Conservation (phyloP, 1,140 invertebrate species). For the Liolophura sinensis region DNA sequence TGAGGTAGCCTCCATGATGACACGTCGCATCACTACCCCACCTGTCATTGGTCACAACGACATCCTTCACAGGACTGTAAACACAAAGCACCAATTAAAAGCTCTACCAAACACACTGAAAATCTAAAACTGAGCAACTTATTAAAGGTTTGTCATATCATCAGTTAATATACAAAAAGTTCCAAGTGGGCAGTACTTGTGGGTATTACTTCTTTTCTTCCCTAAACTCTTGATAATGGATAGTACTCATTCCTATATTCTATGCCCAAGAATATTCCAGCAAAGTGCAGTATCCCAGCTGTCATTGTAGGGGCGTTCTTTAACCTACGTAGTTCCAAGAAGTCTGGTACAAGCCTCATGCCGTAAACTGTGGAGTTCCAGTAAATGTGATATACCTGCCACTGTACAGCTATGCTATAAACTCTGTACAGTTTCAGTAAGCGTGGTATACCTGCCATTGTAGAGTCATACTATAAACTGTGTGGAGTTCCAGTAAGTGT, state of each 20-base stretch:
- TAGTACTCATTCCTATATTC: background rate
- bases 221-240: background rate
- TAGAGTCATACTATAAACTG: too few relatives aligned
- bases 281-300: too few relatives aligned
- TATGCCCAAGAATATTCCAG: too few relatives aligned
- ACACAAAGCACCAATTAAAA: background rate
- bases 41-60: conserved; percentile 85
- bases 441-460: too few relatives aligned
- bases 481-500: too few relatives aligned
- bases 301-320: too few relatives aligned
- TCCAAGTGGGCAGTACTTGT: background rate
- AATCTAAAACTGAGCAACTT: background rate
- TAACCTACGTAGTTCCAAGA: too few relatives aligned
- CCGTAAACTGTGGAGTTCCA: too few relatives aligned
- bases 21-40: conserved; percentile 81
- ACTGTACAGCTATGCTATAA: too few relatives aligned
- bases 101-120: background rate
- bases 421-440: too few relatives aligned
- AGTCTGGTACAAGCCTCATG: too few relatives aligned
- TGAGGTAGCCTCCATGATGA: conserved; percentile 87
- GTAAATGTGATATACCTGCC: too few relatives aligned
- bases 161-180: background rate
- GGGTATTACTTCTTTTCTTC: background rate
- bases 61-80: conserved; percentile 80
- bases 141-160: background rate